Base-by-base conservation (phyloP, 2,113 vertebrate genomes). In the Rhegmatorhina hoffmannsi region DNA sequence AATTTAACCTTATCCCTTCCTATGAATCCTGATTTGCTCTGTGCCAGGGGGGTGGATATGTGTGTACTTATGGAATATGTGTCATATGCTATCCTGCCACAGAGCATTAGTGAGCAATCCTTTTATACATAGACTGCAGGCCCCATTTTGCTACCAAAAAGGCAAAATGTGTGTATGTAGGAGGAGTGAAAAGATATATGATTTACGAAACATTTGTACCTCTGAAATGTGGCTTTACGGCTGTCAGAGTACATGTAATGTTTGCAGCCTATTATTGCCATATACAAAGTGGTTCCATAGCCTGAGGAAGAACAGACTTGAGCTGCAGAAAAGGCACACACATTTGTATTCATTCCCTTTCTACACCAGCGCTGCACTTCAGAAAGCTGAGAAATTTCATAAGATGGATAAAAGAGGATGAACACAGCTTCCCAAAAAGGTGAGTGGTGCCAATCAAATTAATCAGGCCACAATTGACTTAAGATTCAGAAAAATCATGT, bases 141-240 rank as follows among this genome's bases (percentile, higher is more conserved):
- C 53, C 66, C 38, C 21, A 2, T 74, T 95, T 82, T 90, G 43
- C 74, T 84, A 92, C 56, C 23, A 47, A 81, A 84, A 68, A 89
- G 86, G 66, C 62, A 92, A 83, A 90, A 59, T 0, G 1, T 85
- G 55, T 82, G 7, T 43, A 53, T 50, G 24, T 49, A 75, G 53
- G n/a, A 78, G 34, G 87, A 91, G 29, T 56, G 19, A 60, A 68
- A 70, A 92, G 63, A 68, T 78, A 47, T 2, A 88, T 25, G 36
- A 95, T 86, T 94, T 90, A 77, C 4, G 0, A 95, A 78, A 85
- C 86, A 62, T 11, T 44, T 38, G 1, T 73, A 6, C 84, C n/a
- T 84, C 81, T 90, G 85, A 90, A 89, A 93, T 90, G 47, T 47
- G 66, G 49, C 82, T 95, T 94, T 88, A 78, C 82, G 88, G 76